Percentiles rank a stretch among this genome's conserved stretches.
Evolutionary conservation across 2,888 invertebrate species (phyloP).

Genomic region (Metallyticus violacea): DNA sequence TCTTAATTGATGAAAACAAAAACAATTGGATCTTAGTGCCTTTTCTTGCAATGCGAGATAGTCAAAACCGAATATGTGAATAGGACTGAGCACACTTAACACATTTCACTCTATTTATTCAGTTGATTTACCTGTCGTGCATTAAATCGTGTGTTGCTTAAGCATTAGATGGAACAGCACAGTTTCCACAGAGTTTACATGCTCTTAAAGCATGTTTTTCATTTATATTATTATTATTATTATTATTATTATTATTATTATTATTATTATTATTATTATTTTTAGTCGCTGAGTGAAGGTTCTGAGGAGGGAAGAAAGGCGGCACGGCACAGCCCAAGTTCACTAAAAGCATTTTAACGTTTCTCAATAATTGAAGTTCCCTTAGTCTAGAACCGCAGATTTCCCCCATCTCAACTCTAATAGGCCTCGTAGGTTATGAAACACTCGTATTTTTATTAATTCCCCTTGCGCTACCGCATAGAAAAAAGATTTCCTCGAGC

Average conservation of each 20-base stretch:
- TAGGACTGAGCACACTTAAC: too few species aligned
- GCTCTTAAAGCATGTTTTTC: not conserved
- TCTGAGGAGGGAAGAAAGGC: not conserved
- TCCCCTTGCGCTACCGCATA: not conserved
- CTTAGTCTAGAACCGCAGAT: not conserved
- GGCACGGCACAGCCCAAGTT: not conserved
- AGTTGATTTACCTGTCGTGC: too few species aligned
- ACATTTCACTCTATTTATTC: too few species aligned
- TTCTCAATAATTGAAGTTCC: constrained; percentile 3
- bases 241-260: not conserved
- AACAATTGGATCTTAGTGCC: too few species aligned
- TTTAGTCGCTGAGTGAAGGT: not conserved
- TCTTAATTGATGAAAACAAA: too few species aligned
- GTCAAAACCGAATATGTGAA: too few species aligned
- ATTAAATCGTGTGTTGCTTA: too few species aligned
- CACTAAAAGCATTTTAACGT: constrained; percentile 18
- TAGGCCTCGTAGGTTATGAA: not conserved
- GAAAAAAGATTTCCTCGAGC: not conserved
- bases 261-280: not conserved
- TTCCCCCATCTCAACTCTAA: not conserved
- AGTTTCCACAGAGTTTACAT: not conserved
- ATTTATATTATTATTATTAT: not conserved
- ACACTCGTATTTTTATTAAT: constrained; percentile 7
- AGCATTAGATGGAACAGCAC: too few species aligned
- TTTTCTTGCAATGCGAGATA: too few species aligned